Conservation (phyloP, 1,140 invertebrate species). For the Leptinotarsa lineolata region DNA sequence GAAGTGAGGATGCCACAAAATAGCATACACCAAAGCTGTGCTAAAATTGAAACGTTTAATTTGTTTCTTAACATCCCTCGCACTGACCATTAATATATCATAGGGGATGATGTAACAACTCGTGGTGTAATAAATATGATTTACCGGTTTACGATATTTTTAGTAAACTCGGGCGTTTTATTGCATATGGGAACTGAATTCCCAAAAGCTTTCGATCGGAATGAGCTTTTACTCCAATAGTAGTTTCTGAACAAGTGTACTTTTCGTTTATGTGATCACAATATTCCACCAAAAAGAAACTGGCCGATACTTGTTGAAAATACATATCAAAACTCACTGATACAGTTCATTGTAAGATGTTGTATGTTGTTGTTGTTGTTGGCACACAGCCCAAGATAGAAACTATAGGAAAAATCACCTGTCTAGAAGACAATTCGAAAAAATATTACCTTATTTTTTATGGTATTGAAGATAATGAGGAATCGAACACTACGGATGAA, state of each 20-base stretch:
- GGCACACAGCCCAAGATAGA: too few species aligned
- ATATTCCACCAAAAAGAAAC: background rate
- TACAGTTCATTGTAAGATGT: too few species aligned
- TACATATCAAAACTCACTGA: too few species aligned
- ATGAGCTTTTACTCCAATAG: background rate
- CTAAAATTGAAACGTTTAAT: constrained; percentile 23
- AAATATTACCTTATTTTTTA: too few species aligned
- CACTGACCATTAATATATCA: constrained; percentile 17
- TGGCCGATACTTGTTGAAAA: too few species aligned
- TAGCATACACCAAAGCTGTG: constrained; percentile 10
- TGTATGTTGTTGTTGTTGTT: too few species aligned
- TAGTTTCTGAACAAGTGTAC: too few species aligned
- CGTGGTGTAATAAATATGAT: constrained; percentile 17
- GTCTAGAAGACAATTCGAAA: too few species aligned
- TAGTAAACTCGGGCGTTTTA: constrained; percentile 6
- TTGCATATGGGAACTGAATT: constrained; percentile 2
- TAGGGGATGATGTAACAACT: constrained; percentile 3
- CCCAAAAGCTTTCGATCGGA: background rate
- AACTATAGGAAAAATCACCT: too few species aligned
- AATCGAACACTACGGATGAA: too few species aligned
- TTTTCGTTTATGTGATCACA: background rate
- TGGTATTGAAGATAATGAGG: too few species aligned
- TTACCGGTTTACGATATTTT: constrained; percentile 17
- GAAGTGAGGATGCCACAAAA: constrained; percentile 4
- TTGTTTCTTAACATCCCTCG: constrained; percentile 15